Evolutionary conservation across 2,113 vertebrate species (phyloP), one percentile per base, ranked within the genome.

Genomic region (Istiophorus platypterus): DNA sequence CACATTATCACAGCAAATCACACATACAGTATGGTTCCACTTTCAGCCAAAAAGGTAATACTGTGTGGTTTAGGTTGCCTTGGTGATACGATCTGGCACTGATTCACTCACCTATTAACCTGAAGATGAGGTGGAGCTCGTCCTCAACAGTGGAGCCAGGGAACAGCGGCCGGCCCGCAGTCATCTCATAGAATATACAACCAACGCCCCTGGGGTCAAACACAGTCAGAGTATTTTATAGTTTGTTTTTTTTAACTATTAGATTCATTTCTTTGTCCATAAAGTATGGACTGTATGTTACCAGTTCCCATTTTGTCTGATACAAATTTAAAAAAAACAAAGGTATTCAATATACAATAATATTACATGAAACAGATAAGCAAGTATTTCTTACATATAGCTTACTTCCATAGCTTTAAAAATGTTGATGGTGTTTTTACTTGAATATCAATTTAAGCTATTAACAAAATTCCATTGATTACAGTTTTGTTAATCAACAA

Each of bases 111-210:
- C 98, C 98, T 78, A 99, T 93, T 88, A 99, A 95, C 92, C 98
- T 96, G 91, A 99, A 99, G 91, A 99, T 99, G 87, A 99, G 96
- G 93, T 99, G 98, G 86, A 99, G 95, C 88, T 99, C 98, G 80
- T 99, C 98, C 95, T 99, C 98, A 76, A 99, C 98, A 1, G 98
- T 99, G 0, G 98, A 99, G 81, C 98, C 98, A 63, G 98, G 98
- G 91, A 99, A 99, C 24, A 99, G 95, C 45, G 98, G 98, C 93
- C 98, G 97, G 94, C 98, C 98, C 76, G 98, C 98, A 84, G 98
- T 98, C 98, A 99, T 99, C 95, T 99, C 98, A 85, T 99, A 99
- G 95, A 99, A 99, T 94, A 99, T 99, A 92, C 98, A 99, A 54
- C 98, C 98, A 3, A 99, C 97, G 0, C 98, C 98, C 98, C 98